Percentiles rank a stretch among this genome's conserved stretches.
Conservation (phyloP, 2,797 vertebrate genomes). For the Huso huso region DNA sequence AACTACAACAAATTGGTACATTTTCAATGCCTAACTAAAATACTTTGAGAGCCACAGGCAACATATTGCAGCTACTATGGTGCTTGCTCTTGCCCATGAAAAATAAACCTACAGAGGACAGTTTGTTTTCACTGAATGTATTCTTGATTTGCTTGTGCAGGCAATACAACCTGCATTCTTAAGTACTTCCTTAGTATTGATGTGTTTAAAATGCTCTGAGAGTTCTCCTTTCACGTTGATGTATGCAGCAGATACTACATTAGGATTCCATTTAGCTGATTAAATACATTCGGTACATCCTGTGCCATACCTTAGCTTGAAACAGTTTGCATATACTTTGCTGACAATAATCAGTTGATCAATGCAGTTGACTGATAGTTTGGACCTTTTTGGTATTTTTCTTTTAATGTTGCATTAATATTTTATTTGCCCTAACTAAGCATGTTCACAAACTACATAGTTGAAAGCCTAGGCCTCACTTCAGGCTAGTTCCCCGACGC, state of each 20-base stretch:
- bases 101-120: too few relatives aligned
- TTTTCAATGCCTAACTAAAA: too few relatives aligned
- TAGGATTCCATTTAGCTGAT: conserved; percentile 56
- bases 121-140: background rate
- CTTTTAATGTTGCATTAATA: conserved; percentile 42
- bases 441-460: conserved; percentile 31
- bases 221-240: conserved; percentile 36
- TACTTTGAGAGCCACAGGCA: too few relatives aligned
- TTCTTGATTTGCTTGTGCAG: conserved; percentile 20
- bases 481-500: conserved; percentile 30
- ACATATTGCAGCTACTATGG: too few relatives aligned
- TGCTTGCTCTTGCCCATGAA: too few relatives aligned
- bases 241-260: conserved; percentile 40
- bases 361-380: conserved; percentile 37
- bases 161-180: conserved; percentile 38
- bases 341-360: conserved; percentile 30
- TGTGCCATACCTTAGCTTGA: conserved; percentile 40
- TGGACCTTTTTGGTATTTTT: conserved; percentile 16
- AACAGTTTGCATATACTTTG: conserved; percentile 37
- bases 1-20: too few relatives aligned
- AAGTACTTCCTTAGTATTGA: conserved; percentile 43
- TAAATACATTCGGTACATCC: conserved; percentile 51
- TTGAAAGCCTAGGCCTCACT: conserved; percentile 35
- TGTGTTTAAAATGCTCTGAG: conserved; percentile 54
- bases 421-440: conserved; percentile 36